Evolutionary conservation across 2,888 invertebrate species (phyloP).

Genomic region (Xiphydria camelus): DNA sequence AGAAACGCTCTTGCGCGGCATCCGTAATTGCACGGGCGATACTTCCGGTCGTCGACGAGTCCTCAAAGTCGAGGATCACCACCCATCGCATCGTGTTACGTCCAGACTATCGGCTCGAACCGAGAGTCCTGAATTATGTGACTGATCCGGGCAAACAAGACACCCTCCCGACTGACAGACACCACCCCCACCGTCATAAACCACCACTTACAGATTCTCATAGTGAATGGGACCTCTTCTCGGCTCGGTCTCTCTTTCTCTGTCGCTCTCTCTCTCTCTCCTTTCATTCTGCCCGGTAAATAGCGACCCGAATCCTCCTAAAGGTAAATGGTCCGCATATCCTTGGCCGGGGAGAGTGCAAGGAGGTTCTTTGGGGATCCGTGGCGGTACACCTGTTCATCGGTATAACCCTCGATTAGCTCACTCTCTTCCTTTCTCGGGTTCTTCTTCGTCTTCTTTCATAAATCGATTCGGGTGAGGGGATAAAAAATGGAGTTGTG

Average conservation of each 20-base stretch:
- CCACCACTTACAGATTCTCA: neutral
- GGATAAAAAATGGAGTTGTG: constrained; percentile 10
- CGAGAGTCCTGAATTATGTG: neutral
- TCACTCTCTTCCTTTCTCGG: constrained; percentile 30
- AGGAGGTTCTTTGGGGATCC: constrained; percentile 22
- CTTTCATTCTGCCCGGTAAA: no score
- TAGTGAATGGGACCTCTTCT: neutral
- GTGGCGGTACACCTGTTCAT: constrained; percentile 40
- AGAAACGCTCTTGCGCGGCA: no score
- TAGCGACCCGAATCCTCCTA: no score
- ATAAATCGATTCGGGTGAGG: neutral
- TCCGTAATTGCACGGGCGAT: no score
- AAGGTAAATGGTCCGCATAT: constrained; percentile 49
- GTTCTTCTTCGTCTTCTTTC: no score
- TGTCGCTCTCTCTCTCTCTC: neutral
- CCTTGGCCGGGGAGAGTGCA: constrained; percentile 33
- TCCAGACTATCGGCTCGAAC: neutral
- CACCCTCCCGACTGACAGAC: no score
- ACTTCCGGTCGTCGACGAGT: no score
- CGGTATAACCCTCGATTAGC: constrained; percentile 24
- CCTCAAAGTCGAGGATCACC: no score
- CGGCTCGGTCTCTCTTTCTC: neutral
- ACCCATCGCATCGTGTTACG: neutral
- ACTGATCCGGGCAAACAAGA: neutral
- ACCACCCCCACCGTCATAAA: no score